Base-by-base conservation (phyloP, 2,888 invertebrate species). In the Chouioia cunea region DNA sequence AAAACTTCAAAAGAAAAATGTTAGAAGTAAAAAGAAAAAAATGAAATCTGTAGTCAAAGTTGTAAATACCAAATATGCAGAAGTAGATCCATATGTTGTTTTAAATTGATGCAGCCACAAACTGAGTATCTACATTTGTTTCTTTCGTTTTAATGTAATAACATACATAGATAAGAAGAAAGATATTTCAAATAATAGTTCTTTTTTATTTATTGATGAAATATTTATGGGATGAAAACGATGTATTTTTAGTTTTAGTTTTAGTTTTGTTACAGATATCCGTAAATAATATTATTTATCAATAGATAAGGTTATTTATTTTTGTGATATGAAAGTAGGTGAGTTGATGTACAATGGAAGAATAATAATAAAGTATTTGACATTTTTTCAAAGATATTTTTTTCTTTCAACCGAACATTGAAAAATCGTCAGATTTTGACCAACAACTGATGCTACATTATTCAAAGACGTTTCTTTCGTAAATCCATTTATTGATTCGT, bases 1-100 rank as follows among this genome's bases (percentile, higher is more conserved):
- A 56, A 75, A 72, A 57, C 16, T 63, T 14, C 54, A 73, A 47
- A 71, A 69, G 10, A 71, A 71, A 16, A 62, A 36, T 8, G 0
- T 27, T 14, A 74, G 67, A 50, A 66, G 12, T 27, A 74, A 71
- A 36, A 44, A 50, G 56, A 48, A 52, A 15, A 44, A 46, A 27
- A 43, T 36, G 36, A 36, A 36, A 36, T 36, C 36, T 10, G 36
- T 36, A 8, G 36, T 60, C 36, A 66, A 63, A 48, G 44, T n/a
- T 44, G 56, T 54, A 44, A 65, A 68, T 59, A 59, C 23, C 20
- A 12, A 14, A 48, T 48, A n/a, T 6, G 36, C 12, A 36, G 36
- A 36, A 36, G 36, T 6, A 36, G 36, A 36, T 10, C 12, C 36
- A 36, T 36, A 36, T 36, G 12, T 36, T 6, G 36, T 4, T 36